Percentiles rank a stretch among this genome's conserved stretches.
Conservation (phyloP, 2,888 invertebrate genomes). For the Mesoligia furuncula region DNA sequence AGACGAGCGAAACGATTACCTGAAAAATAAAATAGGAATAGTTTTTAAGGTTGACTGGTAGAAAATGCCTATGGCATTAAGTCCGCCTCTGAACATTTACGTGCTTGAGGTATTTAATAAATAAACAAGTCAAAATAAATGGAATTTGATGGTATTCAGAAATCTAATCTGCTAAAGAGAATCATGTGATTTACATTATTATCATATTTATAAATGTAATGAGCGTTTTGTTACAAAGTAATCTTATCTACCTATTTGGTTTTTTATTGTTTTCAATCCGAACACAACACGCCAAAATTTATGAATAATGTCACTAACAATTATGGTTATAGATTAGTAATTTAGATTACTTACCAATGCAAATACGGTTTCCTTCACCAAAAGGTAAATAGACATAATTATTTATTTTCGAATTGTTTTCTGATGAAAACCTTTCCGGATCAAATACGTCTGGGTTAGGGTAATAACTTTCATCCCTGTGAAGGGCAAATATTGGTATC, state of each 20-base stretch:
- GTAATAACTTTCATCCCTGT: conserved; percentile 79
- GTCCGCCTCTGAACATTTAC: too few species aligned
- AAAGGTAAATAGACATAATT: conserved; percentile 86
- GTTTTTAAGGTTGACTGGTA: too few species aligned
- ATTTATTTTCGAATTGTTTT: conserved; percentile 67
- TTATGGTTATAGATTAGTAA: neutral
- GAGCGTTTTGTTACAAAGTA: neutral
- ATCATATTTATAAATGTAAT: neutral
- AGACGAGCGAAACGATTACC: conserved; percentile 77
- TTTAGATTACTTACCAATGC: conserved; percentile 81
- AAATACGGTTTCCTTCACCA: conserved; percentile 88
- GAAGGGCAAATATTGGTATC: conserved; percentile 76
- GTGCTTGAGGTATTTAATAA: too few species aligned
- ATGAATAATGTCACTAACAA: neutral
- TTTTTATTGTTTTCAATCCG: conserved; percentile 8
- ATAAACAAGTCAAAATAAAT: too few species aligned
- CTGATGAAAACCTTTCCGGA: conserved; percentile 84
- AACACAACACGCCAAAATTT: neutral
- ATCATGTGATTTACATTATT: neutral
- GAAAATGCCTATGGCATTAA: too few species aligned
- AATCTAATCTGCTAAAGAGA: neutral
- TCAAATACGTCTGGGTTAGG: conserved; percentile 83
- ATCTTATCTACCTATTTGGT: neutral
- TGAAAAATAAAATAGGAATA: conserved; percentile 58
- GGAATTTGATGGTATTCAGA: neutral